These are phyloP conservation scores for Drosophila atripex DNA, from an alignment of 2,888 invertebrate genomes.

Conservation along the genomic window DNA sequence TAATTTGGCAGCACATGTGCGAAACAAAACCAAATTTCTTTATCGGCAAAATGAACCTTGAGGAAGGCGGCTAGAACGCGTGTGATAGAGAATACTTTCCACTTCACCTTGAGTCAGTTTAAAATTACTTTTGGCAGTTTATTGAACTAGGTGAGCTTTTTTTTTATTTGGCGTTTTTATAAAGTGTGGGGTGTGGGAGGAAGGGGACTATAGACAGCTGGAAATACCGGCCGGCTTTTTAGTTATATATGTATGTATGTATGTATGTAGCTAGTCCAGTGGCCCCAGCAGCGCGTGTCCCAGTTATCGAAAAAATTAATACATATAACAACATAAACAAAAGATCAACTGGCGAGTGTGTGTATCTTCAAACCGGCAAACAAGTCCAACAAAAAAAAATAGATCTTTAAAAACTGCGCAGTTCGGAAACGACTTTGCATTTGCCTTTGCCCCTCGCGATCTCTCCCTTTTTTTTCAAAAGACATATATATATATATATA, in stretches of 20 bases:
- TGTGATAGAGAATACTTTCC: constrained; percentile 34
- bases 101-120: constrained; percentile 47
- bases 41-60: constrained; percentile 42
- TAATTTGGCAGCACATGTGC: constrained; percentile 12
- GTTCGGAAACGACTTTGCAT: constrained; percentile 26
- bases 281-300: constrained; percentile 39
- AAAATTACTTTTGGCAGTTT: constrained; percentile 35
- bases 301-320: constrained; percentile 18
- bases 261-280: constrained; percentile 14
- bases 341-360: constrained; percentile 27
- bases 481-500: background rate
- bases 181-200: background rate
- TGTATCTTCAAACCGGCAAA: constrained; percentile 32
- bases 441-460: constrained; percentile 16
- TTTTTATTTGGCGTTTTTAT: background rate
- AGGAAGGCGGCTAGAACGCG: constrained; percentile 13
- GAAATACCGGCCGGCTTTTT: constrained; percentile 46
- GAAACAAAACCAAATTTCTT: constrained; percentile 27
- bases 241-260: constrained; percentile 11
- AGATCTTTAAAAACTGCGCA: constrained; percentile 41
- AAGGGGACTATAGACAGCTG: constrained; percentile 10
- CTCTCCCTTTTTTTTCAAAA: constrained; percentile 3
- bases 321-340: constrained; percentile 10
- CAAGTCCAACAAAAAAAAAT: constrained; percentile 26
- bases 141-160: constrained; percentile 28